Conservation (phyloP, 37 sponge, comb jelly and placozoan genomes). For the Crambe crambe region DNA sequence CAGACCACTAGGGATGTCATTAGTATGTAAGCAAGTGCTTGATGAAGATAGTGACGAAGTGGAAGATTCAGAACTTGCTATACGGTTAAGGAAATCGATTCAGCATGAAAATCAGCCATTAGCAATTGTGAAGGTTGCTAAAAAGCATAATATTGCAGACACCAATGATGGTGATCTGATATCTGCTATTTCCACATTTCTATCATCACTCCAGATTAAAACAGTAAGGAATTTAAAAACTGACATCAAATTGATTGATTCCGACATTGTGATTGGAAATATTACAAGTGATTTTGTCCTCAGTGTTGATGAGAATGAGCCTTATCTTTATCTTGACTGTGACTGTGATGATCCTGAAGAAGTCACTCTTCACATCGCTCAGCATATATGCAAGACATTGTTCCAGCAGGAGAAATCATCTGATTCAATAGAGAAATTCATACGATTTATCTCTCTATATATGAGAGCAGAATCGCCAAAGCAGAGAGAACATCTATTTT, state of each 20-base stretch:
- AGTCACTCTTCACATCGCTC: background rate
- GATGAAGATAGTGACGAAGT: background rate
- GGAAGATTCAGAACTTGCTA: conserved; percentile 5
- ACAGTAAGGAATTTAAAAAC: conserved; percentile 18
- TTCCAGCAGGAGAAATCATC: background rate
- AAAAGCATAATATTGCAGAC: background rate
- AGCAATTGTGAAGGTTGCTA: background rate
- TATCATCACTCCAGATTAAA: background rate
- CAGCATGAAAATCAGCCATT: background rate
- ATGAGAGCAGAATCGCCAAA: too few species aligned
- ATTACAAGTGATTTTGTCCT: background rate
- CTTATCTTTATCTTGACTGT: background rate
- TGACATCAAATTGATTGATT: background rate
- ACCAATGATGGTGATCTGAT: background rate
- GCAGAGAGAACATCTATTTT: too few species aligned
- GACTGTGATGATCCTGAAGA: background rate
- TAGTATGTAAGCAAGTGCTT: background rate
- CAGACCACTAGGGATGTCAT: conserved; percentile 31
- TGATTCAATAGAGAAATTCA: background rate
- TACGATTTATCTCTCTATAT: background rate
- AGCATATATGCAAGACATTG: background rate
- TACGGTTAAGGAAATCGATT: background rate
- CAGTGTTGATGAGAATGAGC: background rate
- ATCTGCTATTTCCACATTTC: background rate
- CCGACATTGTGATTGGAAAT: background rate